Base-by-base conservation (phyloP, 2,113 vertebrate genomes). In the Nasalis larvatus region DNA sequence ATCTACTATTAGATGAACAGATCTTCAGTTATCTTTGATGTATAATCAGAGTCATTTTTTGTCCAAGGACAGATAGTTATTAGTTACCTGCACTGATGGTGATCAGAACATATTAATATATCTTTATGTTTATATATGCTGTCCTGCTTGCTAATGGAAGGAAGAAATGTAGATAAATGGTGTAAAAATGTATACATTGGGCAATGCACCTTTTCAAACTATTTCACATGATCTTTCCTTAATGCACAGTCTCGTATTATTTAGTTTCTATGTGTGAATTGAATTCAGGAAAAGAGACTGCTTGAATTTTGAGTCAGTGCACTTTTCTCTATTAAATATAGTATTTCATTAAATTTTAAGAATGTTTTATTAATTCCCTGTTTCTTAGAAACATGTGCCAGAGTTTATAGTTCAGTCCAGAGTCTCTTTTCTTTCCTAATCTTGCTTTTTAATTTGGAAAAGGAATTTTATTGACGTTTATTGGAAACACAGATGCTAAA, bases 381-480 rank as follows among this genome's bases (percentile, higher is more conserved):
- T 88, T 89, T 88, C 30, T 82, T 69, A 10, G 73, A 88, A 95
- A 63, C 71, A 94, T 52, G 37, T 94, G 8, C 18, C 12, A 47
- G 25, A 89, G 73, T 47, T 77, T n/a, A 56, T 12, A 49, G 13
- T 84, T 68, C 56, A 85, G n/a, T 74, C 56, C 89, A 63, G 49
- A 88, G 58, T 89, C 25, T 73, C 66, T 54, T 89, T 76, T 25
- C 27, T 56, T 54, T 45, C 82, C 30, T 66, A 66, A 76, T 82
- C 74, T 21, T 82, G 49, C 23, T 76, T 91, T 91, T 82, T 54
- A 96, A 47, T 87, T 66, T 82, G 74, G 69, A 82, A 94, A 86
- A 94, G 40, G 32, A 66, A 58, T 76, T 96, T 91, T 74, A 82
- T 76, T 82, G 47, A 96, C 56, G 40, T 91, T 69, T 91, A 60